These are phyloP conservation scores for Nasonia vitripennis DNA, from an alignment of 1,140 invertebrate genomes.

Conservation along the genomic window DNA sequence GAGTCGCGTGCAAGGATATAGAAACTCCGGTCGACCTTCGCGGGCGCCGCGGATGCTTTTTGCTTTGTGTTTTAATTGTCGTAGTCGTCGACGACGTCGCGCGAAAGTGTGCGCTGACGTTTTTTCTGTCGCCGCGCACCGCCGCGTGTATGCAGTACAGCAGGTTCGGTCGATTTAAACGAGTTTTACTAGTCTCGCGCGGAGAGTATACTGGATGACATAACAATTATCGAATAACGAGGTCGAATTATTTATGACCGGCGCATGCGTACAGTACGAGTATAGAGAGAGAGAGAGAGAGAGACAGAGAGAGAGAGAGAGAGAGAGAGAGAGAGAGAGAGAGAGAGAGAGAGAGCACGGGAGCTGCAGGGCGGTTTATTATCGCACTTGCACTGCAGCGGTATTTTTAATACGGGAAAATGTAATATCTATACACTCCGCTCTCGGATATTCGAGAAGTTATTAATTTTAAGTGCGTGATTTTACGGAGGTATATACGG, in stretches of 20 bases:
- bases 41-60: slow-evolving; percentile 6
- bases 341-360: no score
- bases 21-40: slow-evolving; percentile 45
- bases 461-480: slow-evolving; percentile 5
- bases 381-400: background rate
- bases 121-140: background rate
- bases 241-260: slow-evolving; percentile 28
- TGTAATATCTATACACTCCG: slow-evolving; percentile 4
- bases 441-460: background rate
- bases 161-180: slow-evolving; percentile 22
- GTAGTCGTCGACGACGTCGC: background rate
- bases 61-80: background rate
- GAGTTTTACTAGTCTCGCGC: slow-evolving; percentile 18
- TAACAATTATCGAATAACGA: slow-evolving; percentile 47
- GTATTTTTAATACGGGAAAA: background rate
- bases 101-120: slow-evolving; percentile 3
- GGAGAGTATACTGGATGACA: slow-evolving; percentile 32
- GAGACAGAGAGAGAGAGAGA: no score
- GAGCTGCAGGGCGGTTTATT: slow-evolving; percentile 4
- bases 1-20: slow-evolving; percentile 42
- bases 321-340: no score
- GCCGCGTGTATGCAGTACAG: background rate
- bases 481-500: background rate
- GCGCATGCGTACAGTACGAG: no score
- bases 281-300: no score